These are phyloP conservation scores for Tolypeutes matacus DNA, from an alignment of 2,797 vertebrate genomes.

Conservation along the genomic window DNA sequence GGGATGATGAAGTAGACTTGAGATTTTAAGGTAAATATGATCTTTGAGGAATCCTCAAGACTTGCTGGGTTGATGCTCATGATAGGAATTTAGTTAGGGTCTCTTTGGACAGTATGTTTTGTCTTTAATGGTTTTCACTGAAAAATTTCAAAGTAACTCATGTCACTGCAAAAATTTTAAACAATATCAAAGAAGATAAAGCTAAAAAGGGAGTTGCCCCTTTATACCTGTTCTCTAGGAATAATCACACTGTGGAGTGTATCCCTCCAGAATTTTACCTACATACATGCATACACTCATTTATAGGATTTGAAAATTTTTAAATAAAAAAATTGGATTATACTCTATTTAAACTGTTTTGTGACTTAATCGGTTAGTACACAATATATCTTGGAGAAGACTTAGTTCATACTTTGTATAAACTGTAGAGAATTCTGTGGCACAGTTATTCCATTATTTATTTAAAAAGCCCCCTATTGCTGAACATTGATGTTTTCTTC, in stretches of 20 bases:
- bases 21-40: slow-evolving; percentile 25
- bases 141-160: neutral
- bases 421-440: neutral
- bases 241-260: neutral
- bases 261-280: neutral
- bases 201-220: neutral
- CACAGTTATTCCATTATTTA: neutral
- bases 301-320: neutral
- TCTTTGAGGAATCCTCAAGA: neutral
- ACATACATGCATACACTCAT: neutral
- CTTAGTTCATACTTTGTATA: neutral
- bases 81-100: neutral
- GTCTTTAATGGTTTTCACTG: neutral
- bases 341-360: neutral
- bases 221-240: neutral
- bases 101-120: slow-evolving; percentile 16
- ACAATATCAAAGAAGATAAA: neutral
- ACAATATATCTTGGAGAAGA: neutral
- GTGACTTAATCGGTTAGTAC: neutral
- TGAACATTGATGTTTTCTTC: neutral
- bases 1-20: neutral
- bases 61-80: neutral
- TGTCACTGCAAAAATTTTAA: neutral
- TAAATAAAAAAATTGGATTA: neutral
- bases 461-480: neutral